Conservation (phyloP, 2,888 invertebrate species). For the Parnassius mnemosyne region DNA sequence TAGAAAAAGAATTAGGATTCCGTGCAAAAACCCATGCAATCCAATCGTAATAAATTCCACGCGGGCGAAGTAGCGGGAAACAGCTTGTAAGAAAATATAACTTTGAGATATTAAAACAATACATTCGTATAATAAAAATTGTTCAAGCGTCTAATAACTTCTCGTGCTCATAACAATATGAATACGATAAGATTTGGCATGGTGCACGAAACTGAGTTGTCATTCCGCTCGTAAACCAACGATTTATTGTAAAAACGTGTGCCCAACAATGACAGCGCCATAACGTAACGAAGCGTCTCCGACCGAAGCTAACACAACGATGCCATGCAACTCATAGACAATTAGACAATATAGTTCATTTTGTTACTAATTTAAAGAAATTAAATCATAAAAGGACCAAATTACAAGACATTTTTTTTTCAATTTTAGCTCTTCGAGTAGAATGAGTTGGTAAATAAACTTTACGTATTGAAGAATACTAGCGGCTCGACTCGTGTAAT, state of each 20-base stretch:
- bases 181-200: slow-evolving; percentile 13
- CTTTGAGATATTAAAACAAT: not conserved
- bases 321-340: not conserved
- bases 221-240: slow-evolving; percentile 2
- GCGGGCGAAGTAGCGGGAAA: too few relatives aligned
- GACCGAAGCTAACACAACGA: not conserved
- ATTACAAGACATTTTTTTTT: too few relatives aligned
- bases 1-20: too few relatives aligned
- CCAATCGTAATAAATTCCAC: too few relatives aligned
- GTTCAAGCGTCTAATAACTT: slow-evolving; percentile 10
- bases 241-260: slow-evolving; percentile 18
- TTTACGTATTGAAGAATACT: too few relatives aligned
- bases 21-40: too few relatives aligned
- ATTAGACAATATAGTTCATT: not conserved
- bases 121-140: not conserved
- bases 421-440: too few relatives aligned
- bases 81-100: not conserved
- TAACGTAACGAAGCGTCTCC: slow-evolving; percentile 3
- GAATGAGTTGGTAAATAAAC: too few relatives aligned
- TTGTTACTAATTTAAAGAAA: not conserved
- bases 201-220: slow-evolving; percentile 7
- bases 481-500: too few relatives aligned
- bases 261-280: not conserved
- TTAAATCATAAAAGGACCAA: not conserved
- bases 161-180: not conserved